Conservation (phyloP, 2,797 vertebrate genomes). For the Triplophysa yarkandensis region DNA sequence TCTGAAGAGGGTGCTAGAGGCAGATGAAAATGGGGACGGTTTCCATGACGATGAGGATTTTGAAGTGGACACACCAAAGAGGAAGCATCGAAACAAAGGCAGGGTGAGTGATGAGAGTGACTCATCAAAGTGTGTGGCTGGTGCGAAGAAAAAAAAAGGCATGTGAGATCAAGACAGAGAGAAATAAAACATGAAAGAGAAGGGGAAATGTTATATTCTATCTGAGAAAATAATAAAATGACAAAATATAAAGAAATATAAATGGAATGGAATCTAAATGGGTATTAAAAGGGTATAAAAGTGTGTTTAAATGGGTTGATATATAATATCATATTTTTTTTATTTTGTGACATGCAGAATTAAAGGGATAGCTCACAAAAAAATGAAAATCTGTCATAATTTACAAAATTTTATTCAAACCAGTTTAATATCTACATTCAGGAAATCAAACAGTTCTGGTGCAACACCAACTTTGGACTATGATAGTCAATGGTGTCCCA, state of each 20-base stretch:
- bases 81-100: conserved; percentile 92
- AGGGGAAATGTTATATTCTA: not conserved
- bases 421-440: too few species aligned
- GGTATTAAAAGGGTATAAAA: too few species aligned
- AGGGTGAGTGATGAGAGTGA: conserved; percentile 78
- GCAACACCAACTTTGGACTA: too few species aligned
- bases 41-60: conserved; percentile 93
- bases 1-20: conserved; percentile 90
- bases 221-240: not conserved
- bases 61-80: conserved; percentile 92
- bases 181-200: conserved; percentile 5
- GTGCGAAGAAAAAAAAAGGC: conserved; percentile 12
- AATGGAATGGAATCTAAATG: not conserved
- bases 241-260: not conserved
- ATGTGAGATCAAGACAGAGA: conserved; percentile 10
- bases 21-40: conserved; percentile 92
- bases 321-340: too few species aligned
- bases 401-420: too few species aligned
- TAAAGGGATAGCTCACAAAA: too few species aligned
- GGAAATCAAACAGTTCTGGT: too few species aligned
- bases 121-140: conserved; percentile 27
- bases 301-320: too few species aligned
- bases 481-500: too few species aligned
- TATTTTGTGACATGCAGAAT: too few species aligned
- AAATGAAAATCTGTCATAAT: too few species aligned